phyloP scores from a whole-genome alignment of 2,797 vertebrate genomes.

The Heliangelus exortis region DNA sequence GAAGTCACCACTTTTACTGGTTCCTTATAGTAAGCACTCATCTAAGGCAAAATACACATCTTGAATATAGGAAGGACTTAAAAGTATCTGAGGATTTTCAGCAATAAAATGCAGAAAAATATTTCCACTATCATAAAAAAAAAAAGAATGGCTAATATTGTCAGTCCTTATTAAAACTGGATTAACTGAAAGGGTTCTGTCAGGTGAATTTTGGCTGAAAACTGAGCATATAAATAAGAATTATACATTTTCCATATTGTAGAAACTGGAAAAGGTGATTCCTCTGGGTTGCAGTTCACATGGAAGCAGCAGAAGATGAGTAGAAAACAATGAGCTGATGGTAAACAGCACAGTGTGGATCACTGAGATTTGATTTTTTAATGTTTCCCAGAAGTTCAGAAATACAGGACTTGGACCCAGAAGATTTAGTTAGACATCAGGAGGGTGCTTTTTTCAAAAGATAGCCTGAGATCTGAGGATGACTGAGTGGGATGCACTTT shows the following conservation, averaged over 20 bases:
- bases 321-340: neutral
- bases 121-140: neutral
- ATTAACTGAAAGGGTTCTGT: neutral
- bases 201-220: neutral
- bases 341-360: neutral
- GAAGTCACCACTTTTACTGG: neutral
- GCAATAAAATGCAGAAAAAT: neutral
- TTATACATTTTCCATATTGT: neutral
- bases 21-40: neutral
- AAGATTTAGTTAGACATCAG: neutral
- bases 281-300: neutral
- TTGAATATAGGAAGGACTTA: neutral
- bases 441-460: neutral
- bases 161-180: neutral
- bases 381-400: neutral
- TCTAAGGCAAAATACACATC: neutral
- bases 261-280: neutral
- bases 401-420: neutral
- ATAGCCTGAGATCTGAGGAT: neutral
- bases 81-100: neutral
- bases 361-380: neutral
- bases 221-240: neutral
- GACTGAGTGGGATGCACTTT: neutral
- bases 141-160: neutral
- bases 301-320: neutral